These are phyloP conservation scores for Eira barbara DNA, from an alignment of 2,113 vertebrate genomes.

Conservation along the genomic window DNA sequence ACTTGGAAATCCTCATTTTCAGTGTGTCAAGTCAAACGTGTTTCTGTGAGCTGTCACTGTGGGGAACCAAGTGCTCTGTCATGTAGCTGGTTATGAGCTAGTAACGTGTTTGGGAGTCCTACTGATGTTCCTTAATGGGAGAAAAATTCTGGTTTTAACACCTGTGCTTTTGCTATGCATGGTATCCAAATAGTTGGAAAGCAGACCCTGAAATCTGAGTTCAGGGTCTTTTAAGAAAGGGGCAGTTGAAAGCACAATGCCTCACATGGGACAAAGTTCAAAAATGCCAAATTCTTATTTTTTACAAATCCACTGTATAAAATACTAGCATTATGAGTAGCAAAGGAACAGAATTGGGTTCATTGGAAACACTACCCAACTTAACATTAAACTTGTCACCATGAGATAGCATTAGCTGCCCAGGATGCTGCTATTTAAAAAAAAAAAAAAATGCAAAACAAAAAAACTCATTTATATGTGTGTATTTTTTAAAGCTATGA, in stretches of 20 bases:
- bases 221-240: slow-evolving; percentile 81
- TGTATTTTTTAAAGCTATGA: slow-evolving; percentile 82
- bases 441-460: not conserved
- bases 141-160: slow-evolving; percentile 80
- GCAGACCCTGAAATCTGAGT: slow-evolving; percentile 75
- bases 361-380: slow-evolving; percentile 50
- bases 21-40: slow-evolving; percentile 81
- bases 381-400: slow-evolving; percentile 80
- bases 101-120: slow-evolving; percentile 80
- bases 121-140: slow-evolving; percentile 82
- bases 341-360: slow-evolving; percentile 47
- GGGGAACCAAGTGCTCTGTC: slow-evolving; percentile 81
- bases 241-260: slow-evolving; percentile 83
- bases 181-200: slow-evolving; percentile 79
- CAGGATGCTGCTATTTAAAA: slow-evolving; percentile 86
- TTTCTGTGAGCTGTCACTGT: slow-evolving; percentile 83
- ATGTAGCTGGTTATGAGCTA: slow-evolving; percentile 82
- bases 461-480: slow-evolving; percentile 67
- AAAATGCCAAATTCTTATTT: slow-evolving; percentile 79
- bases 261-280: slow-evolving; percentile 82
- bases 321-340: not conserved
- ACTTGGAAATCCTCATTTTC: slow-evolving; percentile 66
- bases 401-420: slow-evolving; percentile 87
- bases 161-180: slow-evolving; percentile 86
- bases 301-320: slow-evolving; percentile 29